Percentiles rank a stretch among this genome's conserved stretches.
These are phyloP conservation scores for Cirrhinus mrigala DNA, from an alignment of 2,797 vertebrate species.

Conservation along the genomic window DNA sequence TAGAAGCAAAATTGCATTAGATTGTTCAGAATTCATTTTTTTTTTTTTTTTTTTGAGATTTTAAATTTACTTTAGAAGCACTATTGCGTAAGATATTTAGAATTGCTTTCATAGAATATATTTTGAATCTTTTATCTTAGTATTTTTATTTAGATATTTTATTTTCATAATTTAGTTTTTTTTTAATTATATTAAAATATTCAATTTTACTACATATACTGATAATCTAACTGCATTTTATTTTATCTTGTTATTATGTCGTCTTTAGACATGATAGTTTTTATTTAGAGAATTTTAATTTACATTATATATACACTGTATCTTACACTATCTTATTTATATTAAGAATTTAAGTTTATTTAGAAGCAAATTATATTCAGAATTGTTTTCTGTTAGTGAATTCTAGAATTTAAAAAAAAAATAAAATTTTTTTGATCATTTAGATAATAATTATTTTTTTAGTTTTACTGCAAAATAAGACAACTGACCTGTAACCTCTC, in stretches of 20 bases:
- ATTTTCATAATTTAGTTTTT: not conserved
- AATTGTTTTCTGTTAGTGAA: too few species aligned
- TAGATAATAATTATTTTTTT: not conserved
- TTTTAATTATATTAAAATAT: too few species aligned
- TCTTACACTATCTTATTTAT: too few species aligned
- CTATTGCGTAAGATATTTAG: not conserved
- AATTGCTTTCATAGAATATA: not conserved
- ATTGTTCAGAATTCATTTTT: not conserved
- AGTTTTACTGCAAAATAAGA: not conserved
- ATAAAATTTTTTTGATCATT: not conserved
- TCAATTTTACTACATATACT: not conserved
- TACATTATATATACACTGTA: not conserved
- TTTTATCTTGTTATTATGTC: not conserved
- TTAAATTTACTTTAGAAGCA: not conserved
- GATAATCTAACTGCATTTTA: not conserved
- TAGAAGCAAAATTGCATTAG: not conserved
- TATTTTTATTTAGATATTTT: not conserved
- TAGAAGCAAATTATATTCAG: too few species aligned
- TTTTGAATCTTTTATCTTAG: not conserved
- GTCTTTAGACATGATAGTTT: not conserved
- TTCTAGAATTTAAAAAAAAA: too few species aligned
- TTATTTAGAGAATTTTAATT: not conserved
- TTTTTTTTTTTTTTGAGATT: not conserved
- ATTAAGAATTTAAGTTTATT: too few species aligned
- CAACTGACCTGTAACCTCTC: conserved; percentile 56